These are phyloP conservation scores for Drosophila kanapiae DNA, from an alignment of 1,140 invertebrate species.

Conservation along the genomic window DNA sequence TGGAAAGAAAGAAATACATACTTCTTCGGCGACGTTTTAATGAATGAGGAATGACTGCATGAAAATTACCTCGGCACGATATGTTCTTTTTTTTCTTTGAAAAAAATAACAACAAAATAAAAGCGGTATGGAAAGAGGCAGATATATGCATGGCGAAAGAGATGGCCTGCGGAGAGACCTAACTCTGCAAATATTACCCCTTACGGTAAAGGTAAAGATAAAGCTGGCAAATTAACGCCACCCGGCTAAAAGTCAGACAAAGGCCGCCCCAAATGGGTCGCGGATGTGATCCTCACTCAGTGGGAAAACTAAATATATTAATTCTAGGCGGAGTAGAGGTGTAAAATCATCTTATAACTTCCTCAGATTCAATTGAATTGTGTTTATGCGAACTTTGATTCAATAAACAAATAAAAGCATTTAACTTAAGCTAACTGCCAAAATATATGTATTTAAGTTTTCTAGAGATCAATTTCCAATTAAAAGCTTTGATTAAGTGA, in stretches of 20 bases:
- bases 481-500: background rate
- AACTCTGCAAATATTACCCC: constrained; percentile 29
- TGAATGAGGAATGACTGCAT: constrained; percentile 75
- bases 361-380: too few relatives aligned
- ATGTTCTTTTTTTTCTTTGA: constrained; percentile 3
- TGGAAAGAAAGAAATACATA: constrained; percentile 8
- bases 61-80: constrained; percentile 69
- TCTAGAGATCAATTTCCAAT: background rate
- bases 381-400: too few relatives aligned
- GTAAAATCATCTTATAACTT: too few relatives aligned
- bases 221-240: constrained; percentile 38
- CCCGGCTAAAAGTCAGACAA: constrained; percentile 24
- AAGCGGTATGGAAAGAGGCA: constrained; percentile 4
- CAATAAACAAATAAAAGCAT: too few relatives aligned
- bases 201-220: constrained; percentile 15
- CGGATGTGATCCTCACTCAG: constrained; percentile 4
- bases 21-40: constrained; percentile 49
- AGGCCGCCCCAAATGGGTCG: constrained; percentile 14
- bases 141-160: constrained; percentile 15
- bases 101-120: background rate
- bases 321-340: too few relatives aligned
- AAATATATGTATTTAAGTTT: too few relatives aligned
- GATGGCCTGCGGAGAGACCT: constrained; percentile 20
- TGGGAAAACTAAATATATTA: too few relatives aligned
- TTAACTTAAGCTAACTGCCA: too few relatives aligned